phyloP scores from a whole-genome alignment of 2,888 invertebrate species.

The Diogma glabrata region DNA sequence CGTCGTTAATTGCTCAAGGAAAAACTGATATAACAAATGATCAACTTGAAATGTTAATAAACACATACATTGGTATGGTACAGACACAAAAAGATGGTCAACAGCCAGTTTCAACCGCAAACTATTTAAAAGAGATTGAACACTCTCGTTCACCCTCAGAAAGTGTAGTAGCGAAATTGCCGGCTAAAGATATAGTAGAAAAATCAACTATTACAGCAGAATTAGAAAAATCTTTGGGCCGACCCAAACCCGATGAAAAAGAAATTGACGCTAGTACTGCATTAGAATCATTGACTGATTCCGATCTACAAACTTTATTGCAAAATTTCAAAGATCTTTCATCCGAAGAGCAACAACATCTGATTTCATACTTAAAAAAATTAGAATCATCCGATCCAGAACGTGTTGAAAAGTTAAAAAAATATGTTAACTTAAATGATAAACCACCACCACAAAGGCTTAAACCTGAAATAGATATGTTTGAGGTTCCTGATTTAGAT shows the following conservation, averaged over 20 bases:
- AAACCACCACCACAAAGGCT: constrained; percentile 10
- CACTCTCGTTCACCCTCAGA: constrained; percentile 23
- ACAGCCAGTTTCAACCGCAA: constrained; percentile 39
- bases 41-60: constrained; percentile 66
- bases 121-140: constrained; percentile 34
- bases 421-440: constrained; percentile 52
- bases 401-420: constrained; percentile 64
- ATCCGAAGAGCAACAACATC: constrained; percentile 68
- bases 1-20: constrained; percentile 65
- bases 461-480: neutral
- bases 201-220: neutral
- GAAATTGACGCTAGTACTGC: constrained; percentile 21
- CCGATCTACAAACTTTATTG: constrained; percentile 64
- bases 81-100: constrained; percentile 44
- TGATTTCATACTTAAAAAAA: constrained; percentile 71
- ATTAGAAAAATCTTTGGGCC: constrained; percentile 2
- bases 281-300: constrained; percentile 68
- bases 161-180: constrained; percentile 24
- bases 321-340: constrained; percentile 73
- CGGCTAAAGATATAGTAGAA: constrained; percentile 6
- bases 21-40: constrained; percentile 68
- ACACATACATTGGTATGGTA: constrained; percentile 63
- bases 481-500: constrained; percentile 23
- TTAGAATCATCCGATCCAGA: constrained; percentile 63
- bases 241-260: constrained; percentile 15